Conservation (phyloP, 1,140 invertebrate genomes). For the Atta cephalotes region DNA sequence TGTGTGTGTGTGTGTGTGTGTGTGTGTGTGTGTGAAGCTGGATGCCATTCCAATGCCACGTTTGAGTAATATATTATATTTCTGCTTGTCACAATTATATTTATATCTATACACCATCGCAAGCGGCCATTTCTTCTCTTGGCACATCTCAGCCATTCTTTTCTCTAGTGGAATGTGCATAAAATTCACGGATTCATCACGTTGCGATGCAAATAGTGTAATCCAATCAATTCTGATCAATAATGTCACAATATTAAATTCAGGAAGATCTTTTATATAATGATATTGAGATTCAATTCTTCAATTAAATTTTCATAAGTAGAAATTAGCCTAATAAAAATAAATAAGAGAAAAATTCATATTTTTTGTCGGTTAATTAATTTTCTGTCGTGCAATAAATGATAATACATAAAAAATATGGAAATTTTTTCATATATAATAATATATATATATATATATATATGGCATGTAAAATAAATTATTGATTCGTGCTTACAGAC, state of each 20-base stretch:
- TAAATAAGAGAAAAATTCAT: too few species aligned
- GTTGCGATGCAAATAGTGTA: neutral
- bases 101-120: neutral
- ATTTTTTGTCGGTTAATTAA: too few species aligned
- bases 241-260: neutral
- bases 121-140: neutral
- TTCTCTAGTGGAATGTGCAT: conserved; percentile 44
- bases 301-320: neutral
- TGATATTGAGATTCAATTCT: neutral
- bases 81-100: conserved; percentile 55
- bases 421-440: neutral
- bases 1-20: neutral
- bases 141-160: conserved; percentile 14
- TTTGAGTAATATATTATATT: conserved; percentile 70
- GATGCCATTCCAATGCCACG: conserved; percentile 42
- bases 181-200: conserved; percentile 32
- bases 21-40: neutral
- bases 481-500: neutral
- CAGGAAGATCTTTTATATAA: neutral
- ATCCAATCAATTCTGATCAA: neutral
- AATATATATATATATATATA: neutral
- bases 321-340: neutral
- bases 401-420: neutral
- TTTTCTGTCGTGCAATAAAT: neutral
- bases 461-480: neutral